Evolutionary conservation across 2,113 vertebrate species (phyloP), one percentile per base, ranked within the genome.

Genomic region (Asarcornis scutulata): DNA sequence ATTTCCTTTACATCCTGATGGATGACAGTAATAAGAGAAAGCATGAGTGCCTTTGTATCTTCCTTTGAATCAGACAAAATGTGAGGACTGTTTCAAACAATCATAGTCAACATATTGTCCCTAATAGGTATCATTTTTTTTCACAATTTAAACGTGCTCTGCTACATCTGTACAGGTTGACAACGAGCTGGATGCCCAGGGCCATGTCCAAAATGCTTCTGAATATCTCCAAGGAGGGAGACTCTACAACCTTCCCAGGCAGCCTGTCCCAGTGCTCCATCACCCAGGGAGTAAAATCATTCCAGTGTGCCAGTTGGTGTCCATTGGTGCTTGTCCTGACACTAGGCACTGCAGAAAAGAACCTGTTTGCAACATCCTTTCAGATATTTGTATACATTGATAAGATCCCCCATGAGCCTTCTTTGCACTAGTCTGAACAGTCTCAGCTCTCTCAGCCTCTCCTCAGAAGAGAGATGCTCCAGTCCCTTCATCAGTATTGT

Each of bases 1-100:
- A 94, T 91, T 89, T 91, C 18, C 36, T 82, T 91, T 80, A 75
- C 6, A 18, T 84, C 91, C 38, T 62, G 50, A 34, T 79, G 50
- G 50, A 42, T 20, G 14, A 46, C 11, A 56, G 36, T 59, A 95
- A 91, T 52, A 38, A 92, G 9, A 79, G 42, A 80, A 89, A 74
- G 16, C 27, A 26, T 26, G 42, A 88, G 9, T 22, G 22, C 38
- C 13, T 32, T 11, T 29, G 2, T 59, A 71, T 76, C 73, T 90
- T 93, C 32, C 50, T 86, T 56, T 42, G 52, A 48, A 86, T 83
- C 17, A 71, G 44, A 93, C 79, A 46, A 89, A 79, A 69, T 69
- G 20, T 7, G 11, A 78, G 7, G 36, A 36, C 13, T 53, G 12
- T 34, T 91, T 31, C 59, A 90, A 88, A 95, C 59, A 91, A 83